These are phyloP conservation scores for Carcharodon carcharias DNA, from an alignment of 2,797 vertebrate genomes.

Conservation along the genomic window DNA sequence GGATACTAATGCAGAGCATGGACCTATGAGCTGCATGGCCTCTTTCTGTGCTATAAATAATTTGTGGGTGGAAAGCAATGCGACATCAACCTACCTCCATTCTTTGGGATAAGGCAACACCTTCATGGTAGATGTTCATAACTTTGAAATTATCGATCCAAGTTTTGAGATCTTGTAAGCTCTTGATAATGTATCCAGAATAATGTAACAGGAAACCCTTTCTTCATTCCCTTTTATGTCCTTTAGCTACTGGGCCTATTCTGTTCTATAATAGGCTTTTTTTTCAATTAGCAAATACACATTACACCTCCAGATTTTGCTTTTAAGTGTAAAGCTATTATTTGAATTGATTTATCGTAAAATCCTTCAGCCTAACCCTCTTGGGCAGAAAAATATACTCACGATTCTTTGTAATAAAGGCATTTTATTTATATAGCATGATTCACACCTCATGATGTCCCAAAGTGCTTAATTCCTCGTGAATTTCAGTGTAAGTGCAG, in stretches of 20 bases:
- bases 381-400: background rate
- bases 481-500: background rate
- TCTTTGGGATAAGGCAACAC: too few species aligned
- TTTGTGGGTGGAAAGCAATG: too few species aligned
- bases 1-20: background rate
- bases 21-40: background rate
- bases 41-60: background rate
- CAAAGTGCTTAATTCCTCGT: background rate
- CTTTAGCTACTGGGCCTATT: background rate
- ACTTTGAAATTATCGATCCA: background rate
- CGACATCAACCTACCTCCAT: too few species aligned
- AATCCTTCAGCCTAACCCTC: background rate
- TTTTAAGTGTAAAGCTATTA: background rate
- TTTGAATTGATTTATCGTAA: background rate
- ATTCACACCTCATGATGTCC: background rate
- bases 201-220: background rate
- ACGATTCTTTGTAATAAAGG: background rate
- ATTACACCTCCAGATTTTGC: background rate
- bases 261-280: background rate
- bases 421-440: background rate
- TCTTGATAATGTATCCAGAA: background rate
- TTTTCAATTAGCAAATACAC: background rate
- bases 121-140: background rate
- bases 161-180: too few species aligned
- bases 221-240: background rate